Evolutionary conservation across 2,797 vertebrate species (phyloP).

Genomic region (Tamandua tetradactyla): DNA sequence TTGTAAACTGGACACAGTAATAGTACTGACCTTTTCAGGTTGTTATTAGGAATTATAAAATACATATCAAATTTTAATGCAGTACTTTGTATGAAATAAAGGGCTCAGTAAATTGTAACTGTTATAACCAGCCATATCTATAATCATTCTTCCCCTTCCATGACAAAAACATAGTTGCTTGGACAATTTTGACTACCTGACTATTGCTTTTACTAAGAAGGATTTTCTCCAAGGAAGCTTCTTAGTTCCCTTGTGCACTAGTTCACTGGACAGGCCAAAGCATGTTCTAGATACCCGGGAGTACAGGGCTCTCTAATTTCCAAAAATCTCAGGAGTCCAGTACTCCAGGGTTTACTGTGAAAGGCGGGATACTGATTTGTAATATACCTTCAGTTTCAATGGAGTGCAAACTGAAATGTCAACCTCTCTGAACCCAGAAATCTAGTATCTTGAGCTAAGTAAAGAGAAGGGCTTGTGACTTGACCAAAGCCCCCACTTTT

Average conservation of each 20-base stretch:
- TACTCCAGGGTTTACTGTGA: neutral
- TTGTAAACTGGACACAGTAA: neutral
- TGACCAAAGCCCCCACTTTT: constrained; percentile 54
- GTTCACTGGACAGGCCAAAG: neutral
- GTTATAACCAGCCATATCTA: neutral
- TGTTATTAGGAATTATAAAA: neutral
- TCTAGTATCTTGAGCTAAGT: neutral
- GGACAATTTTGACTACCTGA: neutral
- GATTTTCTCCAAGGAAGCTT: neutral
- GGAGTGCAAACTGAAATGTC: neutral
- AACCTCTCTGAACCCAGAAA: neutral
- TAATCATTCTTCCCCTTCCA: neutral
- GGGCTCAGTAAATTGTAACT: neutral
- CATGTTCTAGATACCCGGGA: neutral
- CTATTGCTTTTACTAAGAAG: neutral
- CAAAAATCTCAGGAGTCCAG: neutral
- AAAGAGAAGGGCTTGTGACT: neutral
- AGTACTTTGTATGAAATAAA: neutral
- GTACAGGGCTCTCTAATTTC: neutral
- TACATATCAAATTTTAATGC: neutral
- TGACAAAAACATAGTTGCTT: neutral
- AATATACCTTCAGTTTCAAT: neutral
- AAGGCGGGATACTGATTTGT: neutral
- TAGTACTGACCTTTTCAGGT: neutral
- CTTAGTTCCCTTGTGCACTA: neutral